Base-by-base conservation (phyloP, 2,888 invertebrate species). In the Netelia melanura region DNA sequence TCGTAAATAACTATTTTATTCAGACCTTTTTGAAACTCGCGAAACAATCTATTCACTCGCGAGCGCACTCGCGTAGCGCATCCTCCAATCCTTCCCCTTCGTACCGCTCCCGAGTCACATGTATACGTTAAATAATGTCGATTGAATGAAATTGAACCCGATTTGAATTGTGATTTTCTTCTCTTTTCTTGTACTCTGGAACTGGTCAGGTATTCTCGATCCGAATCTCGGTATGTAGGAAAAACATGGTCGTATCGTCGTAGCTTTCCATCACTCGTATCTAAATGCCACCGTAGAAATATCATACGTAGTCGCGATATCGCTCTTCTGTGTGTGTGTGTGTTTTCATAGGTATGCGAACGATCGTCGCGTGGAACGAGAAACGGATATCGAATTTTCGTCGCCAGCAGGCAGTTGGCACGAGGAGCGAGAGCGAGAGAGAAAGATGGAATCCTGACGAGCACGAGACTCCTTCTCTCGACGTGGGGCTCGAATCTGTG, bases 301-400 rank as follows among this genome's bases (percentile, higher is more conserved):
- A 79, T 79, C 64, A 43, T 71, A 79, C 54, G 79, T 71, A 64
- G 75, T 70, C 79, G 17, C 54, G 83, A 86, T 85, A 86, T 76
- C 78, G 78, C 70, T 71, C 71, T 67, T 38, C 38, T 6, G 3
- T 38, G 38, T 38, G 38, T 38, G 38, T 38, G 6, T 38, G 38
- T 38, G 38, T 38, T 38, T 38, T 38, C 38, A 38, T 6, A 6
- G 38, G 38, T 38, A 38, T 38, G 38, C 38, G 43, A 21, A 44
- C 17, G 71, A 54, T 77, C 67, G 67, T 44, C 68, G 43, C 6
- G 21, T 2, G 43, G 38, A 71, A 21, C 25, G 23, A 38, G 56
- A 52, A 43, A 75, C 86, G 85, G 83, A 85, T 86, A 86, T 86
- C 85, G 86, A 86, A 80, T 86, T 85, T 85, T 85, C 86, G 82